Base-by-base conservation (phyloP, 2,113 vertebrate species). In the Rhineura floridana region DNA sequence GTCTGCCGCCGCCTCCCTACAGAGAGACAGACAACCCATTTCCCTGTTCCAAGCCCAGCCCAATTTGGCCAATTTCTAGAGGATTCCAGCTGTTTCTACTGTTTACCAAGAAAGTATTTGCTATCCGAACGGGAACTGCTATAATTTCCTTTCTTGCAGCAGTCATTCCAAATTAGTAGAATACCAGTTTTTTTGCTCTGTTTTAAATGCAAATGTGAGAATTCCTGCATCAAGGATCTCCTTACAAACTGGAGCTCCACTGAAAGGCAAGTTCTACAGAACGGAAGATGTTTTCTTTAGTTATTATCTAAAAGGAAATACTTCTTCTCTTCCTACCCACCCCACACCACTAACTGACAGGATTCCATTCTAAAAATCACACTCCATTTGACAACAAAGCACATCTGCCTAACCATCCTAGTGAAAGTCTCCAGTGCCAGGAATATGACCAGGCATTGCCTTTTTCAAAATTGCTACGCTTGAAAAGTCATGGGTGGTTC, bases 41-140 rank as follows among this genome's bases (percentile, higher is more conserved):
- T 77, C 73, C 6, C 80, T 0, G 6, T 62, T 30, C 59, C 83
- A 33, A 78, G 21, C 0, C 19, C 70, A 46, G 65, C 3, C 0
- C 44, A 1, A 67, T 39, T 90, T 63, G 52, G 75, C 28, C 0
- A 46, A 9, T n/a, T 3, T 83, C 83, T 69, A 39, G 72, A 81
- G 21, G 15, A 33, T 67, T 81, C 83, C 77, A 85, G 84, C 88
- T 73, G 36, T 33, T 33, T n/a, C 72, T 23, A 19, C 8, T 6
- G 21, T 62, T 6, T 2, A 36, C n/a, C 48, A 39, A 0, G 48
- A 52, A 3, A 4, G 67, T 9, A 50, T 85, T 65, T 81, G 77
- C n/a, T 52, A 11, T 17, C 25, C n/a, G 65, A 73, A 75, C 12
- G 2, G 23, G 55, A 73, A 72, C 23, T 1, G 0, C 39, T 69